A percentile compares a stretch with the other conserved stretches of the same genome.
Evolutionary conservation across 1,140 invertebrate genomes (phyloP).

Genomic region (Panonychus citri): DNA sequence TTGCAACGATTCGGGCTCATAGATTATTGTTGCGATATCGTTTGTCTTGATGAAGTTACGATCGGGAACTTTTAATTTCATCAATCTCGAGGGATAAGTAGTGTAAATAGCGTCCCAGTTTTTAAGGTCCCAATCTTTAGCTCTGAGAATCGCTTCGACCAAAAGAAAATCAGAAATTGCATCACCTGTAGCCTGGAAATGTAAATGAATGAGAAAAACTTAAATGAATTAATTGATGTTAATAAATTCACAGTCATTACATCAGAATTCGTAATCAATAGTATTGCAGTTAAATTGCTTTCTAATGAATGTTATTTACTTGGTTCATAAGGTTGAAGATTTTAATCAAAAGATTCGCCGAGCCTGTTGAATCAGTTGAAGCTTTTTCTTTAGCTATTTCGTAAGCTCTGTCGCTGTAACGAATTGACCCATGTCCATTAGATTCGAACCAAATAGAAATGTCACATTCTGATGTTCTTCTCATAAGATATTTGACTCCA

Average conservation of each 20-base stretch:
- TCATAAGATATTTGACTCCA: conserved; percentile 95
- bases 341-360: conserved; percentile 28
- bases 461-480: conserved; percentile 66
- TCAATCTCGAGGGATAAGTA: conserved; percentile 63
- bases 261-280: too few relatives aligned
- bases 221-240: not conserved
- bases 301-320: conserved; percentile 15
- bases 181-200: conserved; percentile 64
- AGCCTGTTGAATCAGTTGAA: conserved; percentile 20
- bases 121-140: conserved; percentile 44
- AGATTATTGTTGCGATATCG: conserved; percentile 56
- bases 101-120: conserved; percentile 57
- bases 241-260: too few relatives aligned
- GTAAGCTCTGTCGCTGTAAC: conserved; percentile 22
- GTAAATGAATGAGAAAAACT: not conserved
- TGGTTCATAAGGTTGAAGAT: conserved; percentile 69
- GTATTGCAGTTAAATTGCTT: too few relatives aligned
- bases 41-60: conserved; percentile 55
- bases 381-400: conserved; percentile 20
- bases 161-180: conserved; percentile 83
- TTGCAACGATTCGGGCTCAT: conserved; percentile 57
- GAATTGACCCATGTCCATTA: conserved; percentile 86
- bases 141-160: conserved; percentile 67
- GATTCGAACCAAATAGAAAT: conserved; percentile 98
- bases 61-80: conserved; percentile 70